Base-by-base conservation (phyloP, 2,797 vertebrate species). In the Anableps anableps region DNA sequence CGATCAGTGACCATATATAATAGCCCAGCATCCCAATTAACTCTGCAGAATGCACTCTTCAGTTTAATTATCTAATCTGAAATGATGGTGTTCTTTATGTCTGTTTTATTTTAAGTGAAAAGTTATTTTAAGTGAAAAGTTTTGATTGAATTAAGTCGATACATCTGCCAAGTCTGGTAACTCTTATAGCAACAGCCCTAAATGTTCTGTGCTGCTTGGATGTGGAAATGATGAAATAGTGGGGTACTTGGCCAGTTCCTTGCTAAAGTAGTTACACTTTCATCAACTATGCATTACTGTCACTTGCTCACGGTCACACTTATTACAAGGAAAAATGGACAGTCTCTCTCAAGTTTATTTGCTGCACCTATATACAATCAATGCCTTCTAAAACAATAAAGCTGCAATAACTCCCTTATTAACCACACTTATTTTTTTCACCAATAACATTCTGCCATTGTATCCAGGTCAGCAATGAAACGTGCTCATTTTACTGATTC, bases 201-300 rank as follows among this genome's bases (percentile, higher is more conserved):
- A 66, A 66, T 23, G 3, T 21, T 38, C 7, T 7, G 60, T 45
- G 77, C 75, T 48, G 75, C 68, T 50, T 47, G 53, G 58, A 43
- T 72, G 74, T 74, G 58, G 55, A 78, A 79, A 75, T 85, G 75
- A 84, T 86, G 75, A 83, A 80, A 81, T 21, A 72, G 19, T 16
- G 43, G 10, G 9, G 38, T 70, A 80, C 81, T 70, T 58, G 19
- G 45, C 62, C 43, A 51, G 64, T 23, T 76, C n/a, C 43, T 38
- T 31, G 29, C 16, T 68, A 55, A 79, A 71, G 62, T 60, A 55
- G 55, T 41, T 74, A 36, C 75, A 72, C 89, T 87, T 83, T 88
- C 68, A 91, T 86, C 78, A 85, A 80, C 58, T 72, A 48, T 4
- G 45, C 43, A 76, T 88, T 79, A 78, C 62, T 83, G 58, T 79